Percentiles rank a stretch among this genome's conserved stretches.
These are phyloP conservation scores for Drosophila kanekoi DNA, from an alignment of 2,888 invertebrate species.

Conservation along the genomic window DNA sequence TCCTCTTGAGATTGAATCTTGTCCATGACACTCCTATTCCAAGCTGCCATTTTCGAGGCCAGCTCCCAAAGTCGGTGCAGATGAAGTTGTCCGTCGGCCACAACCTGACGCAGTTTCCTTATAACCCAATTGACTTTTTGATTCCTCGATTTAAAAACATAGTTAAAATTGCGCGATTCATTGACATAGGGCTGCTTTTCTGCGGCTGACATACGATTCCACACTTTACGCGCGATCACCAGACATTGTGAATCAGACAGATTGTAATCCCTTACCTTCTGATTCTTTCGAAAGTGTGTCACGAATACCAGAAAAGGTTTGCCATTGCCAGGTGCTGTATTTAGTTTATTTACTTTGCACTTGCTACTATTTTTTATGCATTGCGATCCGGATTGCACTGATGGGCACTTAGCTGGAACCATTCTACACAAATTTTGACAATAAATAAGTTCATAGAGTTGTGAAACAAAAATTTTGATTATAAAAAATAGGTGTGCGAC, in stretches of 20 bases:
- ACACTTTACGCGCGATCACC: conserved; percentile 18
- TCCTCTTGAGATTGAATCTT: not conserved
- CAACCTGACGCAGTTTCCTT: not conserved
- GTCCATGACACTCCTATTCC: conserved; percentile 22
- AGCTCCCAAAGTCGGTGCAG: conserved; percentile 8
- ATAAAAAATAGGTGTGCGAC: not conserved
- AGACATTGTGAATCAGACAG: conserved; percentile 17
- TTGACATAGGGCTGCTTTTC: conserved; percentile 19
- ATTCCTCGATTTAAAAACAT: conserved; percentile 27
- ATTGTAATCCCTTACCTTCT: not conserved
- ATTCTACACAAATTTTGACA: conserved; percentile 6
- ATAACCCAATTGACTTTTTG: conserved; percentile 25
- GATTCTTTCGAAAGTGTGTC: conserved; percentile 20
- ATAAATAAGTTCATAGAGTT: not conserved
- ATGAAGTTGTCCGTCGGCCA: not conserved
- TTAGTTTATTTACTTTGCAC: not conserved
- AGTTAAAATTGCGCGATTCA: conserved; percentile 7
- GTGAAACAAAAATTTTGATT: conserved; percentile 1
- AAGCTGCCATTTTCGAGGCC: conserved; percentile 12
- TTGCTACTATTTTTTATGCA: not conserved
- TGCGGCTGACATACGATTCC: conserved; percentile 13
- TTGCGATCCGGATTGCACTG: not conserved
- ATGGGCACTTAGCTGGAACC: not conserved
- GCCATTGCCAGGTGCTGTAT: not conserved
- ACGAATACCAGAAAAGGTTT: conserved; percentile 44